Evolutionary conservation across 1,140 invertebrate species (phyloP), one percentile per base, ranked within the genome.

Genomic region (Acyrthosiphon pisum): DNA sequence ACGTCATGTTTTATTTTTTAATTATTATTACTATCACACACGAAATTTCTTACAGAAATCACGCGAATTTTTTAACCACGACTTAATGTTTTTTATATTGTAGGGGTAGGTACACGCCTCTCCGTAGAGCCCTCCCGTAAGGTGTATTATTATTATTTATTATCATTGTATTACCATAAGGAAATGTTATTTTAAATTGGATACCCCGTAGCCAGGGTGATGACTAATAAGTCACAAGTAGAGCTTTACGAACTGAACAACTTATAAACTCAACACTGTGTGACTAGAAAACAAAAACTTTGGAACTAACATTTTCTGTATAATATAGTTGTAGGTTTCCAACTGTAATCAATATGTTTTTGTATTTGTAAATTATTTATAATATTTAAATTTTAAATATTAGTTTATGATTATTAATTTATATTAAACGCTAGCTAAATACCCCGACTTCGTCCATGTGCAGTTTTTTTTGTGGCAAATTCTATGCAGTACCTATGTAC

Each of bases 111-210:
- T 76, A 20, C 60, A 76, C 60, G 60, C 60, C n/a, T 76, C 14
- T 76, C n/a, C n/a, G 1, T n/a, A 14, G n/a, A n/a, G 9, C 60
- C 14, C 60, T 76, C 14, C 18, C 14, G n/a, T 76, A 76, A 76
- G n/a, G 30, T 14, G 2, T 76, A n/a, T 76, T 76, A 76, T 18
- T 76, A 76, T 35, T 76, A 76, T 76, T 76, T 76, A 76, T 76
- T 76, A 76, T 76, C 60, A 76, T 76, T 76, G 30, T 76, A 76
- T 76, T 68, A 68, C 60, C 60, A 68, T 68, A 68, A 68, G 60
- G 30, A 68, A 30, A 68, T 68, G 30, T n/a, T 68, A 68, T 68
- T 68, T 76, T 76, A n/a, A 76, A 76, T 76, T 23, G 60, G 60
- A 76, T 76, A 76, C n/a, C n/a, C n/a, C 60, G 60, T n/a, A 76